Conservation (phyloP, 2,113 vertebrate genomes). For the Desmodus rotundus region DNA sequence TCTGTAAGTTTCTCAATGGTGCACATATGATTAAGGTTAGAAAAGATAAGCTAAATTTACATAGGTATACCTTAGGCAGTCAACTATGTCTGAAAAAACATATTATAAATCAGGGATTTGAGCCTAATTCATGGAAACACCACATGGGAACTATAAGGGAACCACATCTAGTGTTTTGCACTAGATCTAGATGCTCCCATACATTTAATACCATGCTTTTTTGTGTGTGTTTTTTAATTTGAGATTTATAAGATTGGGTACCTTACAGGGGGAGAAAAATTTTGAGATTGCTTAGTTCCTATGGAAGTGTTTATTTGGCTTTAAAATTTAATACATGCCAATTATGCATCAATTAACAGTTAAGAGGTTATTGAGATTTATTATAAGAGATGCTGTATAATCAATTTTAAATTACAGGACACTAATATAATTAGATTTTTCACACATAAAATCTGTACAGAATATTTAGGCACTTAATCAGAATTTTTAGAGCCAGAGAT, state of each 20-base stretch:
- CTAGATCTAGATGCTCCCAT: not conserved
- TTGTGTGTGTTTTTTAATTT: not conserved
- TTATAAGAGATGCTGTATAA: conserved; percentile 58
- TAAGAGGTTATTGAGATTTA: conserved; percentile 56
- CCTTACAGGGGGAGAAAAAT: not conserved
- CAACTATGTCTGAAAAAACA: not conserved
- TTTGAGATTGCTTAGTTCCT: not conserved
- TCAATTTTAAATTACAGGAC: conserved; percentile 76
- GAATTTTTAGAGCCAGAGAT: conserved; percentile 77
- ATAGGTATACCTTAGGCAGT: not conserved
- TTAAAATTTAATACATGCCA: conserved; percentile 42
- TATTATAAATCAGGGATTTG: not conserved
- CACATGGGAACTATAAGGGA: not conserved
- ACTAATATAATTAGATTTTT: conserved; percentile 80
- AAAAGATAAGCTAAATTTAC: not conserved
- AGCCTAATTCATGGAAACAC: not conserved
- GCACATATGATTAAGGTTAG: not conserved
- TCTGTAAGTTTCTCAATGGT: not conserved
- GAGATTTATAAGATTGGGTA: not conserved
- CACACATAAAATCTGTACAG: conserved; percentile 76
- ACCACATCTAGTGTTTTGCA: not conserved
- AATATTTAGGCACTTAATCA: conserved; percentile 80
- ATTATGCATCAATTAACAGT: conserved; percentile 43
- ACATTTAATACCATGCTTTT: not conserved
- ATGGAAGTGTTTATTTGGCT: conserved; percentile 4